These are phyloP conservation scores for Bradynema listronoti DNA, from an alignment of 1,140 invertebrate genomes.

Conservation along the genomic window DNA sequence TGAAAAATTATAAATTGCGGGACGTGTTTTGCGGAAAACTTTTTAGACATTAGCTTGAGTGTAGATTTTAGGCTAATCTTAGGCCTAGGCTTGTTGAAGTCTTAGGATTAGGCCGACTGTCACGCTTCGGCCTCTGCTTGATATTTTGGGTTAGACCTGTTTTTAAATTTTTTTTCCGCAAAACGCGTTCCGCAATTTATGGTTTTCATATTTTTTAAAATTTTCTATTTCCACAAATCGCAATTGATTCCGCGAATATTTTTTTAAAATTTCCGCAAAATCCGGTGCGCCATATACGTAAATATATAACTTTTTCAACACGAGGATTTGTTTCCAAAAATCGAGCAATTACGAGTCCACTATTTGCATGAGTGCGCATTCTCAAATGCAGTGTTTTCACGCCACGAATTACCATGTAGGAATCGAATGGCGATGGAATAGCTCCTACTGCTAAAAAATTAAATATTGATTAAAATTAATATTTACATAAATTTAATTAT, in stretches of 20 bases:
- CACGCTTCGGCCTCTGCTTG: too few relatives aligned
- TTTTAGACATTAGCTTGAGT: too few relatives aligned
- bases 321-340: slow-evolving; percentile 69
- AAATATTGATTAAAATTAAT: background rate
- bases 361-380: slow-evolving; percentile 80
- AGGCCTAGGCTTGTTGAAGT: too few relatives aligned
- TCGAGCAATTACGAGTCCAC: slow-evolving; percentile 69
- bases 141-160: too few relatives aligned
- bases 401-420: slow-evolving; percentile 82
- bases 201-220: too few relatives aligned
- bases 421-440: slow-evolving; percentile 92
- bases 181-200: too few relatives aligned
- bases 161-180: too few relatives aligned
- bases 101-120: too few relatives aligned
- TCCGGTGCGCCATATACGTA: background rate
- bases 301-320: slow-evolving; percentile 69
- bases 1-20: background rate
- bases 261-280: background rate
- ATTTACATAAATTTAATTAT: background rate
- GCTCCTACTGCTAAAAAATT: slow-evolving; percentile 66
- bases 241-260: background rate
- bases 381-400: slow-evolving; percentile 84
- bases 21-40: background rate
- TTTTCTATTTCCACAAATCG: background rate
- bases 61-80: too few relatives aligned